phyloP scores from a whole-genome alignment of 2,797 vertebrate genomes.

The Ceyx erithaca region DNA sequence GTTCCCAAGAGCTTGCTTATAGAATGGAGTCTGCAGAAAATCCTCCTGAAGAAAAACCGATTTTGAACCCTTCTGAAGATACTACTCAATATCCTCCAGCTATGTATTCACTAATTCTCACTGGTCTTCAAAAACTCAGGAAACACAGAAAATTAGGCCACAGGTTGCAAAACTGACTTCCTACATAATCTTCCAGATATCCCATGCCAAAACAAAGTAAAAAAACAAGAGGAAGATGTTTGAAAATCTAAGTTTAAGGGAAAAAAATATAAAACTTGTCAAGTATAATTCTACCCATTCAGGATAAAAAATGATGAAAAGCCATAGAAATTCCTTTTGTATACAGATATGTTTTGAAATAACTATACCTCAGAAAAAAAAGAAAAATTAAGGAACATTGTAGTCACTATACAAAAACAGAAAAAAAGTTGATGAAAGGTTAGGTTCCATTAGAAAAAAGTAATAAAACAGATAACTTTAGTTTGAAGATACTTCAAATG shows the following conservation, averaged over 20 bases:
- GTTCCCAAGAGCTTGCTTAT: neutral
- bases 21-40: neutral
- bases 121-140: neutral
- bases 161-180: neutral
- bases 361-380: neutral
- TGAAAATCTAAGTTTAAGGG: neutral
- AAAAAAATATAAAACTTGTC: neutral
- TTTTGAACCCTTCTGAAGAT: neutral
- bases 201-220: neutral
- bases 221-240: neutral
- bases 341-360: neutral
- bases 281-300: neutral
- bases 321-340: neutral
- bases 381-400: neutral
- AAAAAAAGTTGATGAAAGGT: neutral
- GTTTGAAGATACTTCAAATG: neutral
- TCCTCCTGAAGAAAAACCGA: neutral
- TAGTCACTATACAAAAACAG: neutral
- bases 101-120: neutral
- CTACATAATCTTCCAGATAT: neutral
- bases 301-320: neutral
- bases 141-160: neutral
- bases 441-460: neutral
- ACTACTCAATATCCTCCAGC: neutral
- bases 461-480: neutral